Evolutionary conservation across 2,113 vertebrate genomes (phyloP), one percentile per base, ranked within the genome.

Genomic region (Clarias batrachus): DNA sequence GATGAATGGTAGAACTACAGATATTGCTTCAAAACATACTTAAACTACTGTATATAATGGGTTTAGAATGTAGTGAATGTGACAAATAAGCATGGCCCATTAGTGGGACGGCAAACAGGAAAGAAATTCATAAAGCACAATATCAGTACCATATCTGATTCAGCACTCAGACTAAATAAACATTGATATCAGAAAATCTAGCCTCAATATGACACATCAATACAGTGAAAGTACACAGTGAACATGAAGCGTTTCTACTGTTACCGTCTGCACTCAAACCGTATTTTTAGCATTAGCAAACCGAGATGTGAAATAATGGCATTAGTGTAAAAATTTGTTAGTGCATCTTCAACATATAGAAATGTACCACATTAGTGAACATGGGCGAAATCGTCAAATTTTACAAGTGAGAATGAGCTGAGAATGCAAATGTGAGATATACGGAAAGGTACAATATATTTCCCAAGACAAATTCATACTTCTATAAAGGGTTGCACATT

Each of bases 41-140:
- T 25, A 27, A 62, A 76, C 70, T 65, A 48, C 48, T 48, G 48
- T 48, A 27, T 76, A 62, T 33, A 66, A 71, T 54, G 48, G 63
- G 68, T 86, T 86, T 37, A 83, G 85, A 82, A 83, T 78, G 62
- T 65, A 77, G 48, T 70, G 37, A 80, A 62, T 63, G 83, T 59
- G 48, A 60, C 48, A 33, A 84, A 81, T 17, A 76, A n/a, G 59
- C 33, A 14, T 10, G 0, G 63, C 56, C 7, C 57, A 37, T 86
- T 85, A 52, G 41, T 23, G n/a, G 23, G 23, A 65, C 78, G 80
- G 41, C 21, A 70, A 83, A 83, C 2, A 48, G 10, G 6, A 81
- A 25, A 19, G 48, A 52, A 56, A 23, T 54, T 63, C 66, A 65
- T 6, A 71, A 81, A 30, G 71, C 19, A 85, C 56, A 48, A 48